Base-by-base conservation (phyloP, 1,140 invertebrate species). In the Chymomyza costata region DNA sequence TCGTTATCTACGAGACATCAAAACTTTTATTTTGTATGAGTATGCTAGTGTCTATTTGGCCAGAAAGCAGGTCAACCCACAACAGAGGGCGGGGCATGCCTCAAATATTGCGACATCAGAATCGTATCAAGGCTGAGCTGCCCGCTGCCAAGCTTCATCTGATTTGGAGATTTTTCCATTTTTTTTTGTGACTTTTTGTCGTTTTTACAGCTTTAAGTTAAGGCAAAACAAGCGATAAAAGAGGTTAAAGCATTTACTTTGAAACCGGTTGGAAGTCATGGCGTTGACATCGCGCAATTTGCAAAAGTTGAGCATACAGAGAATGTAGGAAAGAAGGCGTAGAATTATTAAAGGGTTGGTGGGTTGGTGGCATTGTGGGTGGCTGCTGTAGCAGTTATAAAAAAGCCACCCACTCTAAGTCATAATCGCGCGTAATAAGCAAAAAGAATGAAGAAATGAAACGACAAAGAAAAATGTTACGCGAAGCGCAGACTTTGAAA, bases 211-310 rank as follows among this genome's bases (percentile, higher is more conserved):
- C 49, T 45, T 43, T 56, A n/a, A n/a, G n/a, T n/a, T 34, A 2
- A 45, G 21, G 47, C 53, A 45, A 19, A 37, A 58, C 47, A 41
- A 32, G 32, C 35, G 32, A 62, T 63, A 63, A 63, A 69, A 69
- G 54, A 51, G 53, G 28, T 34, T 41, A 53, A 28, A 31, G n/a
- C n/a, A n/a, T n/a, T n/a, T n/a, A n/a, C n/a, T n/a, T n/a, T 11
- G 18, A 50, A 52, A 55, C 46, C n/a, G n/a, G n/a, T n/a, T n/a
- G 46, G 38, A 68, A 64, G 47, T 44, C 63, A 66, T 69, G 43
- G 65, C 44, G 61, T 69, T 64, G 54, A 63, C 49, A 69, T 53
- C 44, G 17, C 48, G 53, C 65, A 63, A 53, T 58, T 54, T 49
- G 34, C 11, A 30, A 25, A 49, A 30, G 19, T 18, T n/a, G 25